A percentile compares a stretch with the other conserved stretches of the same genome.
phyloP scores from a whole-genome alignment of 2,113 vertebrate species.

The Rhagologus leucostigma region DNA sequence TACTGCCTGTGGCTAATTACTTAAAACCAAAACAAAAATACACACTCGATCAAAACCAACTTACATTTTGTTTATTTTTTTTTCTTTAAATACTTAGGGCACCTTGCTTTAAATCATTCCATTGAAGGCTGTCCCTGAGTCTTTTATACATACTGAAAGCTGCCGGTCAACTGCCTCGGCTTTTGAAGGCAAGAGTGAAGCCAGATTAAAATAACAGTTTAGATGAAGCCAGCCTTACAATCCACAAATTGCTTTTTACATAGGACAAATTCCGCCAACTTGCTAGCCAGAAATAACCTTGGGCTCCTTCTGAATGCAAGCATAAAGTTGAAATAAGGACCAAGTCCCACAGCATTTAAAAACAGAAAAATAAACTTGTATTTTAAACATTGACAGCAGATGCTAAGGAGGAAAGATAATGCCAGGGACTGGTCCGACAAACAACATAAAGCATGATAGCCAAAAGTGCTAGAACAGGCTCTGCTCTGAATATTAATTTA shows the following conservation, averaged over 20 bases:
- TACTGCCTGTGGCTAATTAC: background rate
- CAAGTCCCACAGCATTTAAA: background rate
- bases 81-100: background rate
- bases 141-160: background rate
- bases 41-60: background rate
- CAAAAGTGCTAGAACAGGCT: background rate
- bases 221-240: background rate
- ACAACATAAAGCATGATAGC: background rate
- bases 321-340: background rate
- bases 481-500: conserved; percentile 37
- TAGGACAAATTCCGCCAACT: background rate
- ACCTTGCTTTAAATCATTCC: background rate
- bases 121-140: background rate
- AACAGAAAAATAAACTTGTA: background rate
- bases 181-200: background rate
- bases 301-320: background rate
- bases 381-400: background rate
- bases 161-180: background rate
- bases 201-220: background rate
- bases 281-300: background rate
- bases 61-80: background rate
- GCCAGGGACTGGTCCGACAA: background rate
- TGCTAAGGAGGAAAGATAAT: background rate
- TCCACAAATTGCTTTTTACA: background rate
- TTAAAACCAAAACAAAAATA: background rate